A percentile compares a stretch with the other conserved stretches of the same genome.
Evolutionary conservation across 2,888 invertebrate genomes (phyloP).

Genomic region (Archaeoteleia sp.): DNA sequence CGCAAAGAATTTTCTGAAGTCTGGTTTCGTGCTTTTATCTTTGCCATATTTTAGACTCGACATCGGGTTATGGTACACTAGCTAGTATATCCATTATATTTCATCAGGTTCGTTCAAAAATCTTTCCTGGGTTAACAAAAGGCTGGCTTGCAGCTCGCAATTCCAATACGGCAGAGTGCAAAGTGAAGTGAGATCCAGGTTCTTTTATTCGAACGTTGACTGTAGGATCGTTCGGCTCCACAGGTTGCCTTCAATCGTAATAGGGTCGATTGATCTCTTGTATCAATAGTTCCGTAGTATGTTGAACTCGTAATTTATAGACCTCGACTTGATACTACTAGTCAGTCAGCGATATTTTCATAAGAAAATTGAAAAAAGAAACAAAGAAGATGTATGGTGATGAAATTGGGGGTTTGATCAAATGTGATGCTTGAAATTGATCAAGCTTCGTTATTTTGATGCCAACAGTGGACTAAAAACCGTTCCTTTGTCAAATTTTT

Average conservation of each 20-base stretch:
- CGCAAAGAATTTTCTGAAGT: background rate
- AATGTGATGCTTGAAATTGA: too few species aligned
- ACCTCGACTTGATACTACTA: constrained; percentile 27
- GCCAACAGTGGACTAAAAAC: too few species aligned
- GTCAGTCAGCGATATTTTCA: constrained; percentile 21
- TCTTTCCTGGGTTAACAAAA: constrained; percentile 30
- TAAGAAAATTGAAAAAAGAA: constrained; percentile 1
- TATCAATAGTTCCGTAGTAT: constrained; percentile 44
- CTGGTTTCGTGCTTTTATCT: background rate
- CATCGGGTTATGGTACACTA: background rate
- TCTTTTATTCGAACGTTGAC: constrained; percentile 44
- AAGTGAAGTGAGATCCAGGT: constrained; percentile 16
- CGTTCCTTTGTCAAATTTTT: too few species aligned
- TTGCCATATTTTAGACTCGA: background rate
- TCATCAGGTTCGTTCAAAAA: constrained; percentile 26
- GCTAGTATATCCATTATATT: constrained; percentile 14
- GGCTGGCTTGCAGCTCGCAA: constrained; percentile 14
- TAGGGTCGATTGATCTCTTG: constrained; percentile 48
- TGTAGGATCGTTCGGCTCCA: constrained; percentile 42
- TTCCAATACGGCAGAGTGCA: constrained; percentile 18
- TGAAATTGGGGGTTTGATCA: too few species aligned
- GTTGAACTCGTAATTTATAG: constrained; percentile 43
- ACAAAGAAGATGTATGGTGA: too few species aligned
- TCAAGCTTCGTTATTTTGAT: too few species aligned
- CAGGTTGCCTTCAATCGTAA: constrained; percentile 50